phyloP scores from a whole-genome alignment of 2,888 invertebrate genomes.

The Nemurella pictetii region DNA sequence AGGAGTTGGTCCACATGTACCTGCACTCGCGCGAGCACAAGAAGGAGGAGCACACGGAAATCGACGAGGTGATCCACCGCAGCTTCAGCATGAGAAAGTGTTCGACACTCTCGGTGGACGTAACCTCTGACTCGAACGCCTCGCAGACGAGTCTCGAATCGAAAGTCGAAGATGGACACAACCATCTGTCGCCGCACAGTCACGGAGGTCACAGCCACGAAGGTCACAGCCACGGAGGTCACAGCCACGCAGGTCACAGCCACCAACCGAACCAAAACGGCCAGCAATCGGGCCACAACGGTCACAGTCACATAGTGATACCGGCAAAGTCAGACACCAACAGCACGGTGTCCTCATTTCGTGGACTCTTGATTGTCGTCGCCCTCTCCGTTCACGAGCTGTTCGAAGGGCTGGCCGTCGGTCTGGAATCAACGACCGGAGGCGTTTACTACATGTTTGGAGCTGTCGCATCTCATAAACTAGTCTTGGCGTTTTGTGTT shows the following conservation, averaged over 20 bases:
- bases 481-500: conserved; percentile 86
- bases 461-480: conserved; percentile 82
- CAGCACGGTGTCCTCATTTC: conserved; percentile 59
- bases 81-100: conserved; percentile 49
- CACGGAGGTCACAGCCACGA: conserved; percentile 4
- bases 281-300: not conserved
- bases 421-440: conserved; percentile 65
- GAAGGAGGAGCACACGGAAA: conserved; percentile 42
- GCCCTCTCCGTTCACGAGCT: conserved; percentile 85
- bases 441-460: conserved; percentile 80
- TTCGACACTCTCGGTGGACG: not conserved
- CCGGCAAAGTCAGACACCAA: not conserved
- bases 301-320: conserved; percentile 18
- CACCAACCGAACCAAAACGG: not conserved
- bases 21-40: conserved; percentile 58
- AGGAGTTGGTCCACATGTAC: conserved; percentile 74
- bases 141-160: not conserved
- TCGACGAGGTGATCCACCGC: conserved; percentile 47
- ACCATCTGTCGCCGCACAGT: not conserved
- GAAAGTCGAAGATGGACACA: not conserved
- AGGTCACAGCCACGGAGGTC: not conserved
- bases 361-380: conserved; percentile 77
- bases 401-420: conserved; percentile 84
- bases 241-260: not conserved
- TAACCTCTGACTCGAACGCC: not conserved